Evolutionary conservation across 2,797 vertebrate species (phyloP), one percentile per base, ranked within the genome.

Genomic region (Semotilus atromaculatus): DNA sequence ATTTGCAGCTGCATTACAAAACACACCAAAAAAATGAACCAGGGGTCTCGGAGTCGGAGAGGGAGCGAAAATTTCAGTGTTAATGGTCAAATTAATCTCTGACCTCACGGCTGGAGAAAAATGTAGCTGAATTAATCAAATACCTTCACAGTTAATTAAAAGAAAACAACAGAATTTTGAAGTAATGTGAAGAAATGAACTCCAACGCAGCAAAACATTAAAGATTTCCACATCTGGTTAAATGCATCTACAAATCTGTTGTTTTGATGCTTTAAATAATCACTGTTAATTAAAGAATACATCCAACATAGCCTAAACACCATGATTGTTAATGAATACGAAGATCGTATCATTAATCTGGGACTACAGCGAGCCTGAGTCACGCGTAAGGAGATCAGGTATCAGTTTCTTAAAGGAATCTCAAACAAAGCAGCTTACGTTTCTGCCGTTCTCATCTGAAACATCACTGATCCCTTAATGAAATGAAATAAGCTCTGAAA

Each of bases 381-480:
- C 40, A 26, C 1, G 26, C 4, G n/a, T 48, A 64, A 73, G 60
- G 53, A 85, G 82, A 88, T 88, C 80, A 82, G 62, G 84, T 76
- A 86, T 85, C 76, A 55, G 83, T 83, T 83, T 82, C 53, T 66
- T 85, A 82, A 78, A 78, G 68, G 83, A 87, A 86, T 87, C 86
- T 81, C 3, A 75, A 83, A 66, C 51, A 84, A 86, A 83, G 87
- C 88, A 85, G 82, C 86, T 87, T 86, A 86, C 80, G 80, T 84
- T 67, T 78, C 66, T 16, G 40, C 38, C 43, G 36, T 75, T 85
- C 74, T 85, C 79, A 83, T 83, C 83, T 75, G 66, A 68, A 84
- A 77, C 83, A 85, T 88, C 83, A 85, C 85, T 79, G 89, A 88
- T 88, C 80, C 76, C 48, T 85, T 76, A 77, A 91, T 88, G 77